A percentile compares a stretch with the other conserved stretches of the same genome.
phyloP scores from a whole-genome alignment of 2,888 invertebrate species.

The Pseudeuparius sepicola region DNA sequence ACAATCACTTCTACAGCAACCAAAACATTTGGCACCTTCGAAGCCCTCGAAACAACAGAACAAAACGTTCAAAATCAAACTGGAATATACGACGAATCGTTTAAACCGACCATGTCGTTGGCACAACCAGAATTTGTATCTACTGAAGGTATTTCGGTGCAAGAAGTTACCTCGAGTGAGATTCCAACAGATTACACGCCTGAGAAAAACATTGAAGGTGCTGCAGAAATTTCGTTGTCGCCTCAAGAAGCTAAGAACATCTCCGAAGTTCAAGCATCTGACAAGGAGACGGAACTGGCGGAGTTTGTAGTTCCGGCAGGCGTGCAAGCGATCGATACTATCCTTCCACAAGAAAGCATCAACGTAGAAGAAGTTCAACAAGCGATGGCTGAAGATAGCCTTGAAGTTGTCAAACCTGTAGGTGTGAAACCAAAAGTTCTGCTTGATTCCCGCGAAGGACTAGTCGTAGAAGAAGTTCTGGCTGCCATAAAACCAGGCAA shows the following conservation, averaged over 20 bases:
- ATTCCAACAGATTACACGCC: conserved; percentile 33
- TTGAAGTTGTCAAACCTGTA: conserved; percentile 42
- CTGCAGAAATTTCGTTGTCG: conserved; percentile 40
- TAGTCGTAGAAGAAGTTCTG: conserved; percentile 58
- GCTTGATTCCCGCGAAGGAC: conserved; percentile 51
- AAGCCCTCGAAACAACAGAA: conserved; percentile 48
- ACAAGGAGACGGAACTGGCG: conserved; percentile 47
- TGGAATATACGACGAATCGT: conserved; percentile 39
- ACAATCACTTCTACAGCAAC: conserved; percentile 29
- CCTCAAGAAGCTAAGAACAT: conserved; percentile 57
- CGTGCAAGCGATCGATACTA: conserved; percentile 46
- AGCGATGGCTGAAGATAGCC: conserved; percentile 49
- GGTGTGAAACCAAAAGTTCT: conserved; percentile 50
- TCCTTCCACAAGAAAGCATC: conserved; percentile 53
- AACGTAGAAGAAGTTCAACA: conserved; percentile 53
- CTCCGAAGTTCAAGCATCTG: conserved; percentile 49
- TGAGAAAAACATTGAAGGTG: conserved; percentile 30
- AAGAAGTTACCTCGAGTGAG: conserved; percentile 37
- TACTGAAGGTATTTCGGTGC: conserved; percentile 41
- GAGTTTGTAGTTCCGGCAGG: conserved; percentile 40
- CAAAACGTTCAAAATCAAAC: conserved; percentile 42
- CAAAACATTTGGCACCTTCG: conserved; percentile 38
- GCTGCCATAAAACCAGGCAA: conserved; percentile 64
- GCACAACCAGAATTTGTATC: conserved; percentile 38
- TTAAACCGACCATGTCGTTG: conserved; percentile 38